These are phyloP conservation scores for Irena cyanogastra DNA, from an alignment of 2,113 vertebrate species.

Conservation along the genomic window DNA sequence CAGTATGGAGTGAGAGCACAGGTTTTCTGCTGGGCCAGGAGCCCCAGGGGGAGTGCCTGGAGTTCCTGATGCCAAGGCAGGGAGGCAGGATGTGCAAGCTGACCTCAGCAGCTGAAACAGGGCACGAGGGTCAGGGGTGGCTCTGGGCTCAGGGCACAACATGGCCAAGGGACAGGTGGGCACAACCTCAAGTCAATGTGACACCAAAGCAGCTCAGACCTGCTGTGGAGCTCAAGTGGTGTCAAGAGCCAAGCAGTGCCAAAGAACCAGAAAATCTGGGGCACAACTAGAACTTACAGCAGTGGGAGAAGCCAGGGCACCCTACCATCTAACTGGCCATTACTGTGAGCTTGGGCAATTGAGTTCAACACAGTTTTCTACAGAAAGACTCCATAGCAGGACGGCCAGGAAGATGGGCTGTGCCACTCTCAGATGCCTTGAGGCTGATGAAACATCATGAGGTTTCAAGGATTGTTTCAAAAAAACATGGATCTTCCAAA, in stretches of 20 bases:
- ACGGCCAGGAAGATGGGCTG: neutral
- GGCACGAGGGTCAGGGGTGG: neutral
- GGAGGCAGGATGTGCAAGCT: accelerated
- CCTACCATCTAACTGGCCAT: too few species aligned
- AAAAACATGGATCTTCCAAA: neutral
- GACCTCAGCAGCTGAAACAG: neutral
- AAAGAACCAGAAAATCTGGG: neutral
- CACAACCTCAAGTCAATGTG: neutral
- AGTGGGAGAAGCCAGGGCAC: neutral
- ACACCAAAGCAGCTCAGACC: neutral
- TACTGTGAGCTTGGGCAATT: neutral
- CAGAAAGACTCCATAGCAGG: neutral
- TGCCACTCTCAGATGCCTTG: neutral
- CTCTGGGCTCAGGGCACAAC: neutral
- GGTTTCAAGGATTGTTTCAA: neutral
- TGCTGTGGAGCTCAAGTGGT: neutral
- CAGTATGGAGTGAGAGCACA: neutral
- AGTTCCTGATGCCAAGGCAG: neutral
- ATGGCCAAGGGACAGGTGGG: neutral
- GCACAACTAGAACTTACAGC: neutral
- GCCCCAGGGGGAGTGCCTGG: neutral
- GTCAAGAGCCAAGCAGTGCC: neutral
- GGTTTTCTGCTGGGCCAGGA: neutral
- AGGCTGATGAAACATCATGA: neutral
- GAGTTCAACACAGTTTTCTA: neutral